Percentiles rank a stretch among this genome's conserved stretches.
Conservation (phyloP, 2,113 vertebrate genomes). For the Anguilla rostrata region DNA sequence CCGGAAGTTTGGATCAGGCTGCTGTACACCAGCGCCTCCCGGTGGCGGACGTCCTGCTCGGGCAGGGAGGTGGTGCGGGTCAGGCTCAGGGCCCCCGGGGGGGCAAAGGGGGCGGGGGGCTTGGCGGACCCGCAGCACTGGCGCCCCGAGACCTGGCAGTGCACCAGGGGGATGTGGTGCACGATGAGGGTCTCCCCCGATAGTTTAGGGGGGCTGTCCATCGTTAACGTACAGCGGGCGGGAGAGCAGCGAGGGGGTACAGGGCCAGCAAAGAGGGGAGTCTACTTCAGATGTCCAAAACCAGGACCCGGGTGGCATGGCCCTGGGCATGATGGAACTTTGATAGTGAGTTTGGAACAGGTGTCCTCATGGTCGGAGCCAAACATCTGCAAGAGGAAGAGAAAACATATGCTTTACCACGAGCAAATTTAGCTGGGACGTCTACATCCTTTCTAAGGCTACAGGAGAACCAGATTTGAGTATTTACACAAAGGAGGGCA, state of each 20-base stretch:
- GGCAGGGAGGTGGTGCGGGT: conserved; percentile 77
- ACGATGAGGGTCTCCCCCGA: conserved; percentile 94
- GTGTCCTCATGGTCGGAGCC: not conserved
- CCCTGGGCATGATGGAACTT: conserved; percentile 12
- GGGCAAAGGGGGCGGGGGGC: conserved; percentile 82
- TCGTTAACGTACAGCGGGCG: conserved; percentile 48
- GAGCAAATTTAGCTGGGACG: not conserved
- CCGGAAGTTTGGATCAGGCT: conserved; percentile 81
- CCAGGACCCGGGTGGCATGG: conserved; percentile 25
- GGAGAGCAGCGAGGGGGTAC: not conserved
- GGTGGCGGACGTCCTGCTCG: conserved; percentile 82
- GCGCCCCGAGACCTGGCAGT: conserved; percentile 88
- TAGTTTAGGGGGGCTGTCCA: conserved; percentile 91
- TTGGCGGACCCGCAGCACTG: conserved; percentile 73
- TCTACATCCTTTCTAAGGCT: not conserved
- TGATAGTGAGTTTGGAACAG: not conserved
- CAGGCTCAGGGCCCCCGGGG: conserved; percentile 77
- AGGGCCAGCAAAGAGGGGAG: not conserved
- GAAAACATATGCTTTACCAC: not conserved
- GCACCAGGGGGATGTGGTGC: conserved; percentile 95
- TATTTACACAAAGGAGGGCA: too few species aligned
- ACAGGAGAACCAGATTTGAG: conserved; percentile 2
- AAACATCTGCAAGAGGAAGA: conserved; percentile 29
- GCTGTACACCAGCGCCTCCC: conserved; percentile 84
- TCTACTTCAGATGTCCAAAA: conserved; percentile 39